These are phyloP conservation scores for Pluvianellus socialis DNA, from an alignment of 2,113 vertebrate species.

Conservation along the genomic window DNA sequence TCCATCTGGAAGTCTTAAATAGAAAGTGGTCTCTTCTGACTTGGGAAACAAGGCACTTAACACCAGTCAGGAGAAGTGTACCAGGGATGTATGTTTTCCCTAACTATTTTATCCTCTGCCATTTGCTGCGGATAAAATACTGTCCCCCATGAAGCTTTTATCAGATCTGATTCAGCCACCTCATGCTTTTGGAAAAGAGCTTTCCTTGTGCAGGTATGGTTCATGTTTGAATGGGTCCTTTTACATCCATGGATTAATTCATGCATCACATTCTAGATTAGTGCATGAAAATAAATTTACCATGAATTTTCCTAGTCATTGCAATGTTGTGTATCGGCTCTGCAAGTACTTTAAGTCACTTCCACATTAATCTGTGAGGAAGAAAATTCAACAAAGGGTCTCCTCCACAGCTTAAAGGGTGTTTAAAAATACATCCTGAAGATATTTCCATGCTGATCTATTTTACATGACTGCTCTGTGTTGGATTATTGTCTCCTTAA, in stretches of 20 bases:
- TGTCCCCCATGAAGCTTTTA: background rate
- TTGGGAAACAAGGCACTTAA: rapidly evolving
- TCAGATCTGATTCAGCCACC: background rate
- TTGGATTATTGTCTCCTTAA: background rate
- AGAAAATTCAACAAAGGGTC: background rate
- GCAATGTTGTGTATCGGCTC: background rate
- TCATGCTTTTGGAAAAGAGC: background rate
- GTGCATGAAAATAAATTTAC: background rate
- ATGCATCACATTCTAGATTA: background rate
- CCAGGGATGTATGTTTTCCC: background rate
- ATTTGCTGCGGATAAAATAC: background rate
- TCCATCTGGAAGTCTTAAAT: background rate
- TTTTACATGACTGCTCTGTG: background rate
- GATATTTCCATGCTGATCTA: background rate
- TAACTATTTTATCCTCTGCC: background rate
- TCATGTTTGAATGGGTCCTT: background rate
- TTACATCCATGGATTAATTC: background rate
- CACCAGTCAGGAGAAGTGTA: background rate
- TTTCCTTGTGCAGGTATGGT: background rate
- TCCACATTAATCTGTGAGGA: background rate
- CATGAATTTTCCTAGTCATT: background rate
- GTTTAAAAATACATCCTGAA: background rate
- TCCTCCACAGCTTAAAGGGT: background rate
- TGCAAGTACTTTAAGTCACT: background rate
- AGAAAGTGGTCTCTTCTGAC: background rate